These are phyloP conservation scores for Acronicta alni DNA, from an alignment of 2,888 invertebrate species.

Conservation along the genomic window DNA sequence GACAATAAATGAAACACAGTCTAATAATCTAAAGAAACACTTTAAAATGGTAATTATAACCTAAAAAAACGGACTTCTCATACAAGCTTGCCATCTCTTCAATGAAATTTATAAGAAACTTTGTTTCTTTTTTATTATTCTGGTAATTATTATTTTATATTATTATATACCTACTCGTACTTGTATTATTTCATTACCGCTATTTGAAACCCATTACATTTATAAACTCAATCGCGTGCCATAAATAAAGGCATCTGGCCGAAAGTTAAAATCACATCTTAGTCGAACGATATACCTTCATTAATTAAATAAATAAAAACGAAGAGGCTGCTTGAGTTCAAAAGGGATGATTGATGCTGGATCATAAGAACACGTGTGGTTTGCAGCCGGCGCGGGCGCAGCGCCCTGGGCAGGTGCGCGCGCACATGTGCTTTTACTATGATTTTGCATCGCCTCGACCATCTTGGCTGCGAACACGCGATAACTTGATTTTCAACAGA, in stretches of 20 bases:
- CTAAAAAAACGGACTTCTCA: no score
- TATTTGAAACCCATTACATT: slow-evolving; percentile 46
- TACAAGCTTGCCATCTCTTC: no score
- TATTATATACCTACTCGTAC: no score
- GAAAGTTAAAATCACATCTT: slow-evolving; percentile 50
- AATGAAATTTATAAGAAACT: no score
- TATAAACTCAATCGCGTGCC: slow-evolving; percentile 41
- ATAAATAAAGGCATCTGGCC: slow-evolving; percentile 58
- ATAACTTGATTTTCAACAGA: slow-evolving; percentile 62
- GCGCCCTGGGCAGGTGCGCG: slow-evolving; percentile 54
- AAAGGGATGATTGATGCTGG: slow-evolving; percentile 67
- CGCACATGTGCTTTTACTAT: slow-evolving; percentile 66
- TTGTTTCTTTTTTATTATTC: no score
- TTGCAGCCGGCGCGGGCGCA: slow-evolving; percentile 69
- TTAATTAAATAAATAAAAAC: slow-evolving; percentile 63
- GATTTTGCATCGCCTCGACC: slow-evolving; percentile 63
- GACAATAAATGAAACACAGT: no score
- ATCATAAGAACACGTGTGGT: slow-evolving; percentile 69
- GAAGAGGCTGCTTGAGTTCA: slow-evolving; percentile 54
- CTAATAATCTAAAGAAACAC: no score
- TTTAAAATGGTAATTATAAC: no score
- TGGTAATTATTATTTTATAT: no score
- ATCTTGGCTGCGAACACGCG: slow-evolving; percentile 39
- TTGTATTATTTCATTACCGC: slow-evolving; percentile 15
- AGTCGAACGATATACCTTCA: slow-evolving; percentile 53